Percentiles rank a stretch among this genome's conserved stretches.
phyloP scores from a whole-genome alignment of 2,113 vertebrate species.

The Jacana jacana region DNA sequence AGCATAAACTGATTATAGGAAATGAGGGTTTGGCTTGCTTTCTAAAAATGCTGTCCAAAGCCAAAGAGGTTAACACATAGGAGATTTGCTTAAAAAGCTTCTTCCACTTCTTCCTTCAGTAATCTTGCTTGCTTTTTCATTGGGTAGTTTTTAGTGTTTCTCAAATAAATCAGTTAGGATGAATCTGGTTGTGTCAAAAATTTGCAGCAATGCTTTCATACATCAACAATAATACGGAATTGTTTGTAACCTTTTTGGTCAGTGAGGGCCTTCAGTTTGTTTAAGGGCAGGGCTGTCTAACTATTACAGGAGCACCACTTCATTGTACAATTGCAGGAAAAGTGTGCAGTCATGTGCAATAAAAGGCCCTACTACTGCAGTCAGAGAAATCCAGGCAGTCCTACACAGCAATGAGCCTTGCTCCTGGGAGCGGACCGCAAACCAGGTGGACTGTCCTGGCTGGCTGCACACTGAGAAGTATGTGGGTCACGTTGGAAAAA shows the following conservation, averaged over 20 bases:
- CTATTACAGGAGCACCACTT: neutral
- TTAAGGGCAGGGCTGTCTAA: neutral
- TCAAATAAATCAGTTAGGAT: neutral
- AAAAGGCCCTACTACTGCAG: neutral
- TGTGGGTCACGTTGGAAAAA: neutral
- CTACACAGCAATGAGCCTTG: neutral
- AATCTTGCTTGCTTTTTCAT: neutral
- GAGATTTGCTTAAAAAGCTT: conserved; percentile 38
- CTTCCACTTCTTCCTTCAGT: neutral
- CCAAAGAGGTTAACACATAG: conserved; percentile 21
- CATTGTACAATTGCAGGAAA: accelerated
- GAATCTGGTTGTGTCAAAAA: neutral
- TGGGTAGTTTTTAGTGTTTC: neutral
- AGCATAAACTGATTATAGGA: conserved; percentile 30
- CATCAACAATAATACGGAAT: neutral
- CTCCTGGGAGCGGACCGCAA: neutral
- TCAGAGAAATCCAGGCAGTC: neutral
- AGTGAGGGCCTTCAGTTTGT: neutral
- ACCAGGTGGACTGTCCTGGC: neutral
- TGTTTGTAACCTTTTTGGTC: neutral
- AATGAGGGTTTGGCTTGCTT: conserved; percentile 8
- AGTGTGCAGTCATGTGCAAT: neutral
- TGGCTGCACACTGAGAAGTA: neutral
- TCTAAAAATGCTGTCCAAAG: conserved; percentile 30
- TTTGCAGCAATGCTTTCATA: neutral